A percentile compares a stretch with the other conserved stretches of the same genome.
Evolutionary conservation across 1,140 invertebrate species (phyloP).

Genomic region (Drosophila asahinai): DNA sequence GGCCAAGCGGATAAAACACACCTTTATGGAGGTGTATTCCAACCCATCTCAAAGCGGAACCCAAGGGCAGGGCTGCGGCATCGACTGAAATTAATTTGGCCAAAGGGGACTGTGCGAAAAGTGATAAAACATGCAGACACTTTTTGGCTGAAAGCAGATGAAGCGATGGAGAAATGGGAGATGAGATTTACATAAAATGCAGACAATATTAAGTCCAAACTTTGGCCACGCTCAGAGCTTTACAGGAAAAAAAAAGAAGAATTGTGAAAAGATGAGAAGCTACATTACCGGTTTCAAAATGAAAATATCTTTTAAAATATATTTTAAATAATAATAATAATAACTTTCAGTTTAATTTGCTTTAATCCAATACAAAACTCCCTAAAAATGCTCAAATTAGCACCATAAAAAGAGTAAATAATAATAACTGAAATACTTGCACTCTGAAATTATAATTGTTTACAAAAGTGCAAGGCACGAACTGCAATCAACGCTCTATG

Average conservation of each 20-base stretch:
- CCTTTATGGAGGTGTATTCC: constrained; percentile 23
- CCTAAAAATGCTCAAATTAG: background rate
- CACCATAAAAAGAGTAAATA: constrained; percentile 7
- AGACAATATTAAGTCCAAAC: constrained; percentile 16
- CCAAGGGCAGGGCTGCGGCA: constrained; percentile 28
- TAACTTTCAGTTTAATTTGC: too few species aligned
- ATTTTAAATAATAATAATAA: too few species aligned
- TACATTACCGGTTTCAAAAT: background rate
- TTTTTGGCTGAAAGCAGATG: constrained; percentile 47
- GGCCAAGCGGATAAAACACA: constrained; percentile 54
- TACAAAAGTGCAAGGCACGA: constrained; percentile 29
- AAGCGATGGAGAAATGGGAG: constrained; percentile 34
- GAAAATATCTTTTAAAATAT: background rate
- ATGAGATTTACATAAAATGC: constrained; percentile 34
- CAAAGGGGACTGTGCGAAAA: constrained; percentile 53
- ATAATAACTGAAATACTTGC: background rate
- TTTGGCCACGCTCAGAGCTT: background rate
- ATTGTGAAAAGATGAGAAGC: too few species aligned
- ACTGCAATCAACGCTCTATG: constrained; percentile 38
- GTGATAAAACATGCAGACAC: constrained; percentile 60
- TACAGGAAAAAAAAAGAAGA: background rate
- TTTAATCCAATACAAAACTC: background rate
- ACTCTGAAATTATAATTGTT: constrained; percentile 12
- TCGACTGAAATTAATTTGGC: constrained; percentile 72
- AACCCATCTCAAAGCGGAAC: constrained; percentile 38